Evolutionary conservation across 2,888 invertebrate genomes (phyloP).

Genomic region (Trypoxylon attenuatum): DNA sequence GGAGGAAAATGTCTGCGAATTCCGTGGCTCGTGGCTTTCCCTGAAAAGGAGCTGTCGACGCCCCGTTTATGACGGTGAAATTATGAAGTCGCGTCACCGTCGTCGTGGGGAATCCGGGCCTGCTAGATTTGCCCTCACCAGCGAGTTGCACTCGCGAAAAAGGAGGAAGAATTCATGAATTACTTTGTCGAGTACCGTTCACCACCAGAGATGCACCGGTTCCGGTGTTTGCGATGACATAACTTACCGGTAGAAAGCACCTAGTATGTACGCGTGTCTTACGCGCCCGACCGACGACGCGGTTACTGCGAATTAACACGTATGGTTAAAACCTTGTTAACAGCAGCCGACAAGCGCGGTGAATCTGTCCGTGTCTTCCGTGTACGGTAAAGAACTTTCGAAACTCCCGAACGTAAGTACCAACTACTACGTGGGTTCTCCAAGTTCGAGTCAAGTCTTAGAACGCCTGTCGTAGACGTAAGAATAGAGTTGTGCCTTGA

Average conservation of each 20-base stretch:
- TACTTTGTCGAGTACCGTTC: not conserved
- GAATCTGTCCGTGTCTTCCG: not conserved
- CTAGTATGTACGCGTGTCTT: not conserved
- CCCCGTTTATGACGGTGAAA: constrained; percentile 26
- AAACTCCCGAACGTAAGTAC: not conserved
- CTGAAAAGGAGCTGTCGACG: constrained; percentile 15
- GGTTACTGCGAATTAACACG: not conserved
- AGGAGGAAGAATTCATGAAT: not conserved
- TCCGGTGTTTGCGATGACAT: not conserved
- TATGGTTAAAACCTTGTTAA: not conserved
- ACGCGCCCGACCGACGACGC: no score
- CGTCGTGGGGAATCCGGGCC: constrained; percentile 24
- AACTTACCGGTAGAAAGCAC: not conserved
- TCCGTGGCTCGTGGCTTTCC: constrained; percentile 7
- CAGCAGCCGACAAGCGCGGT: not conserved
- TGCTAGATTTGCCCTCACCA: constrained; percentile 8
- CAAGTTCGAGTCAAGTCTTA: constrained; percentile 12
- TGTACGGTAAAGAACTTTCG: constrained; percentile 10
- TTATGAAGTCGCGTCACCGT: constrained; percentile 20
- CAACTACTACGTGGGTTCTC: not conserved
- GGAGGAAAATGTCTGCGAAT: constrained; percentile 28
- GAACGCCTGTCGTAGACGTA: no score
- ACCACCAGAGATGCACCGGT: not conserved
- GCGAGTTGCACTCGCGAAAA: constrained; percentile 11
- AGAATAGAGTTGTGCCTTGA: no score